Evolutionary conservation across 2,888 invertebrate species (phyloP).

Genomic region (Andrena praecox): DNA sequence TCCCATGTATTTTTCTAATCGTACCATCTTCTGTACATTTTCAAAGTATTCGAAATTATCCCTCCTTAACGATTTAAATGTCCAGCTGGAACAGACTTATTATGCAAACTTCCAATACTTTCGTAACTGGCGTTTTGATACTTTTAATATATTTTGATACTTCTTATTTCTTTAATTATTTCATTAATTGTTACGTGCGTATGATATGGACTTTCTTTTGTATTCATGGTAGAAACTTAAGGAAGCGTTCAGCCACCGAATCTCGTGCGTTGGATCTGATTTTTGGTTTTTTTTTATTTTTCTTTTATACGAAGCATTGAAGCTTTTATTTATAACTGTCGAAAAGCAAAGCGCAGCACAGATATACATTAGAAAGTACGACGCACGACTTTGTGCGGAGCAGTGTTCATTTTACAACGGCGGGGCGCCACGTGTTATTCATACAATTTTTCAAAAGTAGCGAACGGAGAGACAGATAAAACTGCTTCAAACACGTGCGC

Average conservation of each 20-base stretch:
- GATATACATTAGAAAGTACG: constrained; percentile 39
- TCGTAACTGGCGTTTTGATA: constrained; percentile 72
- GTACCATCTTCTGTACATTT: constrained; percentile 53
- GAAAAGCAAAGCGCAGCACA: constrained; percentile 21
- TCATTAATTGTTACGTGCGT: constrained; percentile 60
- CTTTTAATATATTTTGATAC: constrained; percentile 64
- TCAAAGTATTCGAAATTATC: constrained; percentile 26
- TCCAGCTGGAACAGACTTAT: constrained; percentile 37
- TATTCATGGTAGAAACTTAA: constrained; percentile 64
- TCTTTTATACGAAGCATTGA: constrained; percentile 29
- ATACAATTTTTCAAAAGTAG: constrained; percentile 20
- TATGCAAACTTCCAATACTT: constrained; percentile 80
- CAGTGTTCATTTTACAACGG: constrained; percentile 67
- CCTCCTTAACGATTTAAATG: constrained; percentile 41
- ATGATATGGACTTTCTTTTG: constrained; percentile 61
- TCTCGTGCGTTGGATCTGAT: constrained; percentile 46
- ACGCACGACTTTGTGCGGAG: constrained; percentile 60
- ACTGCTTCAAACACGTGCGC: constrained; percentile 54
- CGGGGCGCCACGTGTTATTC: constrained; percentile 62
- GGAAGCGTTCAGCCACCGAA: constrained; percentile 33
- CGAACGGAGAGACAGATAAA: background rate
- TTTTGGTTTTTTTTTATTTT: constrained; percentile 29
- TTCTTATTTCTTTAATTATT: constrained; percentile 63
- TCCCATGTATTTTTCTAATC: constrained; percentile 78
- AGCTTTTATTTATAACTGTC: constrained; percentile 36